These are phyloP conservation scores for Cephus pygmeus DNA, from an alignment of 2,888 invertebrate genomes.

Conservation along the genomic window DNA sequence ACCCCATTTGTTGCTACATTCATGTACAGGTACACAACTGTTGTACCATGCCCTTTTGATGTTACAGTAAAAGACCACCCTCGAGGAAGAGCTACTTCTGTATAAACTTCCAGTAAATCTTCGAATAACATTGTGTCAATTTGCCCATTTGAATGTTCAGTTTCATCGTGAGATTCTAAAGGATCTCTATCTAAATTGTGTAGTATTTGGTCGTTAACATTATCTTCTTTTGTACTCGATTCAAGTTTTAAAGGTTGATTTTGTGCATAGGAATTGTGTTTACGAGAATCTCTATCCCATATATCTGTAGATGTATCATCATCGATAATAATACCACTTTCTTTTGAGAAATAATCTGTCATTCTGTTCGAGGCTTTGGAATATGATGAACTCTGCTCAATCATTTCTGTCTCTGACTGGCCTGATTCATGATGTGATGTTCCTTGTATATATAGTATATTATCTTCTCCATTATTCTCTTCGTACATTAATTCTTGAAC, in stretches of 20 bases:
- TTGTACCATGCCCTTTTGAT: slow-evolving; percentile 53
- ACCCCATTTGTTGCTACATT: slow-evolving; percentile 49
- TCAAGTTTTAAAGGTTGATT: neutral
- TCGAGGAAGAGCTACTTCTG: slow-evolving; percentile 52
- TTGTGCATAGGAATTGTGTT: neutral
- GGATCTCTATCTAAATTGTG: neutral
- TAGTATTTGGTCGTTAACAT: slow-evolving; percentile 22
- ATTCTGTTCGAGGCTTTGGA: neutral
- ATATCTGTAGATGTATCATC: neutral
- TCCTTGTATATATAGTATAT: neutral
- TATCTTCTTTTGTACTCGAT: slow-evolving; percentile 12
- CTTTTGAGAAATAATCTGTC: neutral
- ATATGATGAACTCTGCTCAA: neutral
- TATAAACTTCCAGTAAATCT: slow-evolving; percentile 56
- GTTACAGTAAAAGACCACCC: slow-evolving; percentile 57
- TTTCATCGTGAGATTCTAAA: neutral
- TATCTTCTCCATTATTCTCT: neutral
- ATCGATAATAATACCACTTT: neutral
- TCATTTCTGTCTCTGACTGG: neutral
- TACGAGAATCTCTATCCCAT: neutral
- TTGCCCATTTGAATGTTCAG: neutral
- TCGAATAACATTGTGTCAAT: slow-evolving; percentile 52
- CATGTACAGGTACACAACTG: slow-evolving; percentile 55
- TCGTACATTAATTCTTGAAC: neutral
- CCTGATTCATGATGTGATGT: neutral